Conservation (phyloP, 1,140 invertebrate genomes). For the Marisa cornuarietis region DNA sequence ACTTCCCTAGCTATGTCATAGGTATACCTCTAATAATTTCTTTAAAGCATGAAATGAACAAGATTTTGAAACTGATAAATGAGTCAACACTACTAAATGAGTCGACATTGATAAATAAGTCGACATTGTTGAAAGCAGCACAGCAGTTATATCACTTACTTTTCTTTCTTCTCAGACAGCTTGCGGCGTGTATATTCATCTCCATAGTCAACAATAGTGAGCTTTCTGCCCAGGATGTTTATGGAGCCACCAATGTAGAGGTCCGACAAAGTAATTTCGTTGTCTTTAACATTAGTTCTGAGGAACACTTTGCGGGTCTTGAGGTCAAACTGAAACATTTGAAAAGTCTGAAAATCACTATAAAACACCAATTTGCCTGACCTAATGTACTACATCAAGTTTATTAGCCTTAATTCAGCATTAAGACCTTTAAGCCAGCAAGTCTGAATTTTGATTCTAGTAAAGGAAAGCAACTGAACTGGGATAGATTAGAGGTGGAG, state of each 20-base stretch:
- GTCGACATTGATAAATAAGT: constrained; percentile 12
- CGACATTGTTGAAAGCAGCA: constrained; percentile 33
- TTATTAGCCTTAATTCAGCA: no score
- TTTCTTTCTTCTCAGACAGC: constrained; percentile 58
- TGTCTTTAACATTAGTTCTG: constrained; percentile 77
- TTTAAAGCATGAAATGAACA: no score
- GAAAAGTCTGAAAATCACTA: background rate
- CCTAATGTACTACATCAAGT: no score
- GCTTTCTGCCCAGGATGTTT: constrained; percentile 79
- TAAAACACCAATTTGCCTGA: background rate
- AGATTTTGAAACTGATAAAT: no score
- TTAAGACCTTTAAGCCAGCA: no score
- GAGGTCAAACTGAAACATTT: constrained; percentile 76
- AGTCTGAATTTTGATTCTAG: no score
- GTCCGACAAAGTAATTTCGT: constrained; percentile 72
- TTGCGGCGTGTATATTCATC: constrained; percentile 70
- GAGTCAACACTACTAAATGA: background rate
- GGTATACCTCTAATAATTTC: no score
- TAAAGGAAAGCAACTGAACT: no score
- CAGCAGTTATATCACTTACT: constrained; percentile 33
- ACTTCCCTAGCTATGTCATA: no score
- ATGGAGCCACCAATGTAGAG: constrained; percentile 82
- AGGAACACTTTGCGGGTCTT: constrained; percentile 80
- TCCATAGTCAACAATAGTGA: constrained; percentile 82
- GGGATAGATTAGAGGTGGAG: no score